phyloP scores from a whole-genome alignment of 2,797 vertebrate species.

The Parotocinclus haroldoi region DNA sequence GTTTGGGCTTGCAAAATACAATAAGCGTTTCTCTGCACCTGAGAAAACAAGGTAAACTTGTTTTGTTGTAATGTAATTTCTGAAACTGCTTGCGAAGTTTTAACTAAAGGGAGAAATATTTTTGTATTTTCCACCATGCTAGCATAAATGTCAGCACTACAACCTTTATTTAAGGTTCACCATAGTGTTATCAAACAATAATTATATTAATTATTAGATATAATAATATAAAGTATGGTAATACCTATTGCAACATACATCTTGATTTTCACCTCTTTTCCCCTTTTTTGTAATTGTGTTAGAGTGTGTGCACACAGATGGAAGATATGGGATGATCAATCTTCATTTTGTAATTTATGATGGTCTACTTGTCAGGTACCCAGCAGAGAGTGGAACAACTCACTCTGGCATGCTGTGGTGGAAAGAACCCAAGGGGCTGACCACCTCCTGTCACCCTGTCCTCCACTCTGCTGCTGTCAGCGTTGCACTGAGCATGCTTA shows the following conservation, averaged over 20 bases:
- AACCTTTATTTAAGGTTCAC: too few species aligned
- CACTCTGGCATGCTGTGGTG: conserved; percentile 66
- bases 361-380: conserved; percentile 74
- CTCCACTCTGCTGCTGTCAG: conserved; percentile 47
- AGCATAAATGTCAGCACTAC: too few species aligned
- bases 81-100: too few species aligned
- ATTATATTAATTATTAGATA: too few species aligned
- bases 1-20: too few species aligned
- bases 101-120: too few species aligned
- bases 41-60: too few species aligned
- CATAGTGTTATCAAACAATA: too few species aligned
- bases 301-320: conserved; percentile 51
- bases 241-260: conserved; percentile 26
- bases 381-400: conserved; percentile 72
- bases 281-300: conserved; percentile 31
- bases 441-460: conserved; percentile 67
- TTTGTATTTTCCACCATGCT: too few species aligned
- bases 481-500: conserved; percentile 22
- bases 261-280: conserved; percentile 32
- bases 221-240: too few species aligned
- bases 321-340: conserved; percentile 68
- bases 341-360: conserved; percentile 79
- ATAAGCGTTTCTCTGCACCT: too few species aligned
- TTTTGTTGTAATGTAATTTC: too few species aligned
- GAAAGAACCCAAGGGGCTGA: conserved; percentile 66